phyloP scores from a whole-genome alignment of 2,888 invertebrate species.

The Scaptomyza reducta region DNA sequence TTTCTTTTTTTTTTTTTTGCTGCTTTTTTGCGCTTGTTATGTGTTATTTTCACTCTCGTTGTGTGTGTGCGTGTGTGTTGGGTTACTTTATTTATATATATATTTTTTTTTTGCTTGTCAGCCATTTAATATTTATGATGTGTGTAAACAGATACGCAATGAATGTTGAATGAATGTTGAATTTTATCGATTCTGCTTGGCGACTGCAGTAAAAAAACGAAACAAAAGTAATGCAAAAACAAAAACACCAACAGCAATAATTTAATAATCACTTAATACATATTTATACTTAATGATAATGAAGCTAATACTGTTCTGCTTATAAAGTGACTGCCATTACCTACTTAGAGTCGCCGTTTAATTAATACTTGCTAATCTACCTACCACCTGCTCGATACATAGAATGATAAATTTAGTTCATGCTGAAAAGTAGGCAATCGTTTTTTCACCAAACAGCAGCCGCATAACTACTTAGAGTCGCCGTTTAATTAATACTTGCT shows the following conservation, averaged over 20 bases:
- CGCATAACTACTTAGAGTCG: constrained; percentile 25
- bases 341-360: neutral
- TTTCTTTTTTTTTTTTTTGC: constrained; percentile 12
- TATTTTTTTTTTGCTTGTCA: constrained; percentile 48
- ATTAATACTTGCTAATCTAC: neutral
- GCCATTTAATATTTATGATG: constrained; percentile 75
- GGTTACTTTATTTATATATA: constrained; percentile 35
- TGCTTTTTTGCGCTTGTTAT: constrained; percentile 30
- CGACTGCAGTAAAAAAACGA: constrained; percentile 32
- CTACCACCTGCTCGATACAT: neutral
- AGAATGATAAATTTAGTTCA: constrained; percentile 21
- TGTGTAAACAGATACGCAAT: constrained; percentile 78
- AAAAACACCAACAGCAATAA: neutral
- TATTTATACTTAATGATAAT: neutral
- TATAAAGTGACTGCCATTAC: neutral
- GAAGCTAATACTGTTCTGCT: neutral
- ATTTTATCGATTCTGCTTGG: constrained; percentile 64
- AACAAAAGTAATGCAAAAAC: constrained; percentile 57
- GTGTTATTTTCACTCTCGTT: constrained; percentile 39
- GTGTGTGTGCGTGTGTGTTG: constrained; percentile 22
- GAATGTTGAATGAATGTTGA: constrained; percentile 72
- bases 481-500: neutral
- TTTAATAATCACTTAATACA: neutral
- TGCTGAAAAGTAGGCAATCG: constrained; percentile 54
- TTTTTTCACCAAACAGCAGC: constrained; percentile 45